A percentile compares a stretch with the other conserved stretches of the same genome.
phyloP scores from a whole-genome alignment of 2,797 vertebrate genomes.

The Sarcophilus harrisii region DNA sequence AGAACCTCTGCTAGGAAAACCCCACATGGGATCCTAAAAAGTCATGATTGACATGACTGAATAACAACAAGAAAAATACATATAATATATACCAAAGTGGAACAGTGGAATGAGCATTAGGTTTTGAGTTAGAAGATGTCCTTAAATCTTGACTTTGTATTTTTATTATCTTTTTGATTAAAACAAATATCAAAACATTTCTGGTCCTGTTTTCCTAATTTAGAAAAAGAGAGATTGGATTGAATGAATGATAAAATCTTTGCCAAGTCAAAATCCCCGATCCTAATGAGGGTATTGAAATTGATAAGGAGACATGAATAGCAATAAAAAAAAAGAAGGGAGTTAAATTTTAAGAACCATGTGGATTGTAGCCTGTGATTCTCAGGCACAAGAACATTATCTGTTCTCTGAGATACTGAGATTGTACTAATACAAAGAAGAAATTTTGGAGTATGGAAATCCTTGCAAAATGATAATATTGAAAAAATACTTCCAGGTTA shows the following conservation, averaged over 20 bases:
- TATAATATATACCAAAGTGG: not conserved
- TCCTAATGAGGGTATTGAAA: not conserved
- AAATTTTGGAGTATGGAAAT: not conserved
- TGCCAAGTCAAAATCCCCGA: not conserved
- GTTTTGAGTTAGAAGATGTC: not conserved
- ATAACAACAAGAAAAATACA: not conserved
- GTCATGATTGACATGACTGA: not conserved
- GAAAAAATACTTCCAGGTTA: not conserved
- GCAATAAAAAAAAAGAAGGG: not conserved
- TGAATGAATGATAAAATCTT: not conserved
- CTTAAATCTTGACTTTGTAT: not conserved
- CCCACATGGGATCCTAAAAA: not conserved
- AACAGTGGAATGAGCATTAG: not conserved
- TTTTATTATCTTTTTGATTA: not conserved
- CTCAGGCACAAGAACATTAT: not conserved
- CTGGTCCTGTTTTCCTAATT: not conserved
- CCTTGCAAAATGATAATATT: not conserved
- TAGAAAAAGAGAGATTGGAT: not conserved
- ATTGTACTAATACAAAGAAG: not conserved
- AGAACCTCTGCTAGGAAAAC: not conserved
- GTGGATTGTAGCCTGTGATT: not conserved
- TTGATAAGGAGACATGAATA: not conserved
- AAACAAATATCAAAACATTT: not conserved
- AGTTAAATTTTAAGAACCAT: not conserved
- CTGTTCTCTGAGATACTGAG: not conserved